These are phyloP conservation scores for Eulithis prunata DNA, from an alignment of 2,888 invertebrate species.

Conservation along the genomic window DNA sequence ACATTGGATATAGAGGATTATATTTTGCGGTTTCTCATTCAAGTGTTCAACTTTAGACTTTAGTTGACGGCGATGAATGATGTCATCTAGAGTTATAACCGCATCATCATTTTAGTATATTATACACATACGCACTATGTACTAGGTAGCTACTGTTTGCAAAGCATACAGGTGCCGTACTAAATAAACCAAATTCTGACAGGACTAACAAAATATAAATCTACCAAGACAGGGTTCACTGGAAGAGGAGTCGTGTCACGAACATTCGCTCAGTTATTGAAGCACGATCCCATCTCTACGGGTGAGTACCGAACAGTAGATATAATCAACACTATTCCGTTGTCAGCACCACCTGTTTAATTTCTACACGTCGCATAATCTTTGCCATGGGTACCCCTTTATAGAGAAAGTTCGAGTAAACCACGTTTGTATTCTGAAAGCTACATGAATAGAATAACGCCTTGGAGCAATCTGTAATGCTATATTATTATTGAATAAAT, in stretches of 20 bases:
- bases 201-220: constrained; percentile 13
- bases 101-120: no score
- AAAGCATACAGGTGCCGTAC: no score
- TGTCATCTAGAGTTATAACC: neutral
- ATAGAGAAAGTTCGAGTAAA: constrained; percentile 26
- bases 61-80: neutral
- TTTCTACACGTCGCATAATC: constrained; percentile 20
- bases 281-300: constrained; percentile 3
- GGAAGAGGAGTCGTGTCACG: constrained; percentile 17
- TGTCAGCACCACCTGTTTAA: constrained; percentile 30
- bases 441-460: no score
- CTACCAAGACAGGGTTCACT: constrained; percentile 6
- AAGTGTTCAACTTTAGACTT: neutral
- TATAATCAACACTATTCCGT: constrained; percentile 21
- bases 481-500: no score
- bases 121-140: no score
- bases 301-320: constrained; percentile 3
- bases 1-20: neutral
- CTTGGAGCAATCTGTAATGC: no score
- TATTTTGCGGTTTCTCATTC: constrained; percentile 13
- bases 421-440: neutral
- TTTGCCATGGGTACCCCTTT: constrained; percentile 10
- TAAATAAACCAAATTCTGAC: neutral
- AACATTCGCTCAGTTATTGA: constrained; percentile 19
- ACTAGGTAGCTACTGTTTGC: no score